Percentiles rank a stretch among this genome's conserved stretches.
phyloP scores from a whole-genome alignment of 1,140 invertebrate species.

The Scylla paramamosain region DNA sequence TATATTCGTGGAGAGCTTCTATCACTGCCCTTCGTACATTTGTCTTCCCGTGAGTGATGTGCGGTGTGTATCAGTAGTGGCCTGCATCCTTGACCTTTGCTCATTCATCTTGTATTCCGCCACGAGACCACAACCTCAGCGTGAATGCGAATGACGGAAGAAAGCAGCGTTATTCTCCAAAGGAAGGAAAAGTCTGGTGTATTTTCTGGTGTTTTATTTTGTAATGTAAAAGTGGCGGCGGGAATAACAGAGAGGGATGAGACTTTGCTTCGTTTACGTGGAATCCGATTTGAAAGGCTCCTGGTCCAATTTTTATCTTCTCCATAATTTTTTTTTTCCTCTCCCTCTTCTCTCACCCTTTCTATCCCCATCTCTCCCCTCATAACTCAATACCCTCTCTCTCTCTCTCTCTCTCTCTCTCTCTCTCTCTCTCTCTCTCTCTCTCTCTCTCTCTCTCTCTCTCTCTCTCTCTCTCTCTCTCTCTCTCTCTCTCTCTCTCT shows the following conservation, averaged over 20 bases:
- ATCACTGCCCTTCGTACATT: too few relatives aligned
- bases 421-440: background rate
- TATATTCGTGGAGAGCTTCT: too few relatives aligned
- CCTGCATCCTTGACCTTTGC: too few relatives aligned
- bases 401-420: background rate
- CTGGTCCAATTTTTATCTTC: background rate
- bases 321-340: background rate
- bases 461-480: background rate
- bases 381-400: background rate
- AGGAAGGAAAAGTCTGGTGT: too few relatives aligned
- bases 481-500: constrained; percentile 20
- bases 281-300: background rate
- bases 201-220: too few relatives aligned
- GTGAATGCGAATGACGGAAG: too few relatives aligned
- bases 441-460: background rate
- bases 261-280: background rate
- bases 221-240: background rate
- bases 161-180: too few relatives aligned
- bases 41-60: too few relatives aligned
- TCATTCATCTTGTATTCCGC: too few relatives aligned
- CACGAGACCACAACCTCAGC: too few relatives aligned
- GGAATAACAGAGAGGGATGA: background rate
- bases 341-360: background rate
- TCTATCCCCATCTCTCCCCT: background rate
- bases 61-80: too few relatives aligned